These are phyloP conservation scores for Cerastoderma edule DNA, from an alignment of 2,888 invertebrate species.

Conservation along the genomic window DNA sequence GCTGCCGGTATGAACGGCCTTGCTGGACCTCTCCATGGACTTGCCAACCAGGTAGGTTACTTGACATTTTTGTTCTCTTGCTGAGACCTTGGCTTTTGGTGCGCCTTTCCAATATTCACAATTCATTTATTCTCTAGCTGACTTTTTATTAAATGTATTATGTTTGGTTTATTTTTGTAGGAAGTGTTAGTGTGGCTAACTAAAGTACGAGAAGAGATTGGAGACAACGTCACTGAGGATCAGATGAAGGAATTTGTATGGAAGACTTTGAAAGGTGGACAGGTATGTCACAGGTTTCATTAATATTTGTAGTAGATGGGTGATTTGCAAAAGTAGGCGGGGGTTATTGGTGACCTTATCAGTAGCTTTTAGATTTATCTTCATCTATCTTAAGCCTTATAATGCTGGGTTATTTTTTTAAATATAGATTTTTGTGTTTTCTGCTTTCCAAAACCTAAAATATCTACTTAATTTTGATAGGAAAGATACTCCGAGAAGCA, in stretches of 20 bases:
- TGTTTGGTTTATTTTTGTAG: constrained; percentile 69
- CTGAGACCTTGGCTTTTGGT: background rate
- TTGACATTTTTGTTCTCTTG: background rate
- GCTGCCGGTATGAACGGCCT: constrained; percentile 96
- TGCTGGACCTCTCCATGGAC: constrained; percentile 97
- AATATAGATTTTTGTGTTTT: too few relatives aligned
- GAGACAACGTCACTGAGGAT: constrained; percentile 93
- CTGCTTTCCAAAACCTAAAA: too few relatives aligned
- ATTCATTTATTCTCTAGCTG: too few relatives aligned
- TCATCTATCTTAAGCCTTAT: too few relatives aligned
- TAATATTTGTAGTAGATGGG: too few relatives aligned
- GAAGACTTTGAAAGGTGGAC: constrained; percentile 97
- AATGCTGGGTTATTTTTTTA: too few relatives aligned
- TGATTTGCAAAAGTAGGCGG: too few relatives aligned
- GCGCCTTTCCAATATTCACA: too few relatives aligned
- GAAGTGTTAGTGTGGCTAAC: constrained; percentile 96
- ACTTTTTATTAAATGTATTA: background rate
- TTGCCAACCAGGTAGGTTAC: constrained; percentile 93
- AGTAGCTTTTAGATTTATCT: too few relatives aligned
- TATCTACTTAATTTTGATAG: too few relatives aligned
- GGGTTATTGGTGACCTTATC: too few relatives aligned
- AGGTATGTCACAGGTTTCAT: constrained; percentile 86
- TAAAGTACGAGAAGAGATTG: constrained; percentile 93
- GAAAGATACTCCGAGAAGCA: too few relatives aligned
- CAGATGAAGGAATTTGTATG: constrained; percentile 98